Percentiles rank a stretch among this genome's conserved stretches.
These are phyloP conservation scores for Leptosomus discolor DNA, from an alignment of 2,113 vertebrate species.

Conservation along the genomic window DNA sequence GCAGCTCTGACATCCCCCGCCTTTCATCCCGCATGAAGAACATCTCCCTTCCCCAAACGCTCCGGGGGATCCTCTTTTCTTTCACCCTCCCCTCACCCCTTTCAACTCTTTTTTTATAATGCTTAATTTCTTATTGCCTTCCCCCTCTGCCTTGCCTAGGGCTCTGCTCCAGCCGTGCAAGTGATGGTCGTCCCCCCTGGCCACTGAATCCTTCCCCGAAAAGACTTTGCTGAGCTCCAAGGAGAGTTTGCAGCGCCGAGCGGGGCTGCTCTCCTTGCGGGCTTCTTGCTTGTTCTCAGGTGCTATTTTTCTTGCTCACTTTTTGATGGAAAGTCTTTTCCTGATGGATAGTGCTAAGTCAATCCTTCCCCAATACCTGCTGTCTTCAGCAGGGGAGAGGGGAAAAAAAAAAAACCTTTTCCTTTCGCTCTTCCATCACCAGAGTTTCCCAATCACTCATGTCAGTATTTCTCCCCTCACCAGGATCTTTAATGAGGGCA, in stretches of 20 bases:
- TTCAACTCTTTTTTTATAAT: neutral
- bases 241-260: neutral
- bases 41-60: neutral
- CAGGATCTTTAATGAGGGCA: neutral
- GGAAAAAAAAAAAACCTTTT: neutral
- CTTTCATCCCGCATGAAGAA: constrained; percentile 2
- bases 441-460: constrained; percentile 31
- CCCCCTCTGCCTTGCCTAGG: neutral
- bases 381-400: constrained; percentile 42
- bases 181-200: neutral
- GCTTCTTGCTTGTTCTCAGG: neutral
- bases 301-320: constrained; percentile 53
- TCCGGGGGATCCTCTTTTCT: neutral
- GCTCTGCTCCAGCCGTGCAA: neutral
- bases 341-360: constrained; percentile 57
- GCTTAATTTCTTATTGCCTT: neutral
- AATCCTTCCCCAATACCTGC: constrained; percentile 51
- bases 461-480: constrained; percentile 26
- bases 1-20: neutral
- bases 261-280: neutral
- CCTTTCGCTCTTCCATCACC: constrained; percentile 42
- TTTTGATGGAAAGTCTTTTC: constrained; percentile 60
- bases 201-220: neutral
- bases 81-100: neutral
- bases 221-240: neutral